Percentiles rank a stretch among this genome's conserved stretches.
Evolutionary conservation across 2,888 invertebrate genomes (phyloP).

Genomic region (Drosophila longiperda): DNA sequence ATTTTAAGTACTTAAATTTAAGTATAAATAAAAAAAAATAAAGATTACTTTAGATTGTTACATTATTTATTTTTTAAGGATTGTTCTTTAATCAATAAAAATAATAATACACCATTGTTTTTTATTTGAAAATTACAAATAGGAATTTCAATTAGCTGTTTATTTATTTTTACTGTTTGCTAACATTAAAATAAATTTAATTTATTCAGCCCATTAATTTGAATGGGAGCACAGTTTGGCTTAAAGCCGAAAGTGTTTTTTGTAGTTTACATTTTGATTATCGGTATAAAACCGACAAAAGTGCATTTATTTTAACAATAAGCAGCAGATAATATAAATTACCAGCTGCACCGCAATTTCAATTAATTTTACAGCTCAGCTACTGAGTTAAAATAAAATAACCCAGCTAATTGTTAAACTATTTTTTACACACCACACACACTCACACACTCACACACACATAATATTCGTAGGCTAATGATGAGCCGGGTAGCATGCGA

Average conservation of each 20-base stretch:
- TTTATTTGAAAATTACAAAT: conserved; percentile 14
- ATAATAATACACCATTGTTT: too few relatives aligned
- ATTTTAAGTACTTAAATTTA: neutral
- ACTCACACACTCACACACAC: neutral
- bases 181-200: conserved; percentile 59
- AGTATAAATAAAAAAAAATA: neutral
- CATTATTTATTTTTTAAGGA: neutral
- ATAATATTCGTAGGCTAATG: conserved; percentile 18
- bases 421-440: conserved; percentile 7
- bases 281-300: conserved; percentile 36
- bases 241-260: conserved; percentile 32
- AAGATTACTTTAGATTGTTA: neutral
- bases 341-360: conserved; percentile 64
- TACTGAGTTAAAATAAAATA: conserved; percentile 49
- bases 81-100: neutral
- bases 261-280: conserved; percentile 39
- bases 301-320: conserved; percentile 74
- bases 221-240: conserved; percentile 49
- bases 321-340: conserved; percentile 64
- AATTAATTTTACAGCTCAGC: conserved; percentile 73
- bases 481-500: conserved; percentile 25
- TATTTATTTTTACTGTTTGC: conserved; percentile 26
- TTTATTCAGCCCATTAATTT: conserved; percentile 72
- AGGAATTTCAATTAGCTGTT: conserved; percentile 14
- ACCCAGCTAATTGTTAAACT: conserved; percentile 34